Conservation (phyloP, 2,113 vertebrate genomes). For the Notarius quadriscutis region DNA sequence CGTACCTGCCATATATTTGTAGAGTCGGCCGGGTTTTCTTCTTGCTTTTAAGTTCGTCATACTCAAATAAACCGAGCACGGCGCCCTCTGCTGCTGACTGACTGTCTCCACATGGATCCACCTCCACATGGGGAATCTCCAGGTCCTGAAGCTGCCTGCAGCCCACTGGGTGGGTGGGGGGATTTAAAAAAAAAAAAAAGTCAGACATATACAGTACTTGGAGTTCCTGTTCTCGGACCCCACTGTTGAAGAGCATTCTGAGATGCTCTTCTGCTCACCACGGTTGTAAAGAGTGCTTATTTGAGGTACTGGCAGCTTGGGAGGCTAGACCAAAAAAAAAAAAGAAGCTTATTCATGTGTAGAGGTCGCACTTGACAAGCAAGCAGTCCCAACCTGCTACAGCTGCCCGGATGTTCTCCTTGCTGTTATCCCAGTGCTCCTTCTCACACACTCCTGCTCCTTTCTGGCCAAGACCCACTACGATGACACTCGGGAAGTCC, state of each 20-base stretch:
- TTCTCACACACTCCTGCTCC: conserved; percentile 75
- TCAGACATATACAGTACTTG: neutral
- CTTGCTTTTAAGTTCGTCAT: conserved; percentile 87
- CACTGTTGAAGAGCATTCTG: too few relatives aligned
- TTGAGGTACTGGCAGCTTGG: neutral
- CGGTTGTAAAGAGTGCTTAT: neutral
- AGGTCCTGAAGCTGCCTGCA: conserved; percentile 88
- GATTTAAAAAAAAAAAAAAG: neutral
- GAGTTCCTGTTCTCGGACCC: neutral
- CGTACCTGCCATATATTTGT: conserved; percentile 83
- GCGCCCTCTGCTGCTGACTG: conserved; percentile 94
- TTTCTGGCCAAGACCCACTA: conserved; percentile 87
- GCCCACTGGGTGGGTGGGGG: conserved; percentile 70
- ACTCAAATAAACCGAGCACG: conserved; percentile 86
- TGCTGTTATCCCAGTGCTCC: conserved; percentile 88
- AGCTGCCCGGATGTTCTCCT: conserved; percentile 89
- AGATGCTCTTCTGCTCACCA: too few relatives aligned
- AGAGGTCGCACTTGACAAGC: too few relatives aligned
- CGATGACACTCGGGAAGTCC: conserved; percentile 87
- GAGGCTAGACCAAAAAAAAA: neutral
- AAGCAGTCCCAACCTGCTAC: conserved; percentile 75
- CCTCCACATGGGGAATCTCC: conserved; percentile 83
- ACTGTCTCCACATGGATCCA: conserved; percentile 90
- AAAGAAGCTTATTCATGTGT: too few relatives aligned
- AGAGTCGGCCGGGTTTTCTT: conserved; percentile 80